Evolutionary conservation across 2,113 vertebrate species (phyloP).

Genomic region (Oriolus oriolus): DNA sequence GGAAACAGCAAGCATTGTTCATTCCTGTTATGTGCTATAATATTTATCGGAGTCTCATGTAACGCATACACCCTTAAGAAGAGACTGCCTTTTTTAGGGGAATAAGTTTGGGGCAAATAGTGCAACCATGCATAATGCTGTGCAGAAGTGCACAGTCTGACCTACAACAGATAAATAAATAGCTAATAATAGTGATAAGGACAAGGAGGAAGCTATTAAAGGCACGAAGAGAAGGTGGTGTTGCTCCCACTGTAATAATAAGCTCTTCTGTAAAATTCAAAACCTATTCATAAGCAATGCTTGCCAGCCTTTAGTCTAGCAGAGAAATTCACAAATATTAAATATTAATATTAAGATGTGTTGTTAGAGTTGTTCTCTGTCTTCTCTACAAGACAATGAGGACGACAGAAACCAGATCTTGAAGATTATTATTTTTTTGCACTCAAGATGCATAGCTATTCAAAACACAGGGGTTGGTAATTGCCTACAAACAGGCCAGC

Average conservation of each 20-base stretch:
- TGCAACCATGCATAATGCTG: neutral
- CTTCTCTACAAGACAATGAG: neutral
- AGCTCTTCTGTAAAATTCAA: neutral
- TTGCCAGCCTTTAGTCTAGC: neutral
- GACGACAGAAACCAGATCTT: neutral
- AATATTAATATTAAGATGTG: neutral
- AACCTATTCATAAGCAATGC: neutral
- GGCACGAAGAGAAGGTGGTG: neutral
- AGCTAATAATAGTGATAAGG: neutral
- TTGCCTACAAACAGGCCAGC: neutral
- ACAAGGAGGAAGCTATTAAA: neutral
- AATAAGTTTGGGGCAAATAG: neutral
- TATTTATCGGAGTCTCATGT: neutral
- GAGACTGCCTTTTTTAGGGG: neutral
- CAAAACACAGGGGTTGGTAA: neutral
- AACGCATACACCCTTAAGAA: rapidly evolving
- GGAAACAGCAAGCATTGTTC: neutral
- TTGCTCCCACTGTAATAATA: neutral
- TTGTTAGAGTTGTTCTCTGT: neutral
- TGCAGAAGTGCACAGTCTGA: neutral
- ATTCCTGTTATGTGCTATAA: neutral
- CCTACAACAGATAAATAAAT: neutral
- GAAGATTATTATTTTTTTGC: neutral
- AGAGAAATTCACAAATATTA: neutral
- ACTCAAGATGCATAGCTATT: neutral